Base-by-base conservation (phyloP, 2,888 invertebrate species). In the Hydriomena furcata region DNA sequence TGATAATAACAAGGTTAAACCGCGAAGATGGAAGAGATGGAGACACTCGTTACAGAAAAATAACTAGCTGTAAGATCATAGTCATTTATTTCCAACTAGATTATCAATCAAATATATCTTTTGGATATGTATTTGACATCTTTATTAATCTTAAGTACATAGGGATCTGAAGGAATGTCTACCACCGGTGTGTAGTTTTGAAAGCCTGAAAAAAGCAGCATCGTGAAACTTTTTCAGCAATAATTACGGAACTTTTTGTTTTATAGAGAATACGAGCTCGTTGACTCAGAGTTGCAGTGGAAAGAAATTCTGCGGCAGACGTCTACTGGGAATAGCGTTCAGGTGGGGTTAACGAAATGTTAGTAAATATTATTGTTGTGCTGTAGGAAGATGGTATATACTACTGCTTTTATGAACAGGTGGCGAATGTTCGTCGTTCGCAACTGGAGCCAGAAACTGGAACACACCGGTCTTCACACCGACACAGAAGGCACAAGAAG, bases 271-370 rank as follows among this genome's bases (percentile, higher is more conserved):
- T 91, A 91, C 60, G 96, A 96, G 81, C 91, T 97, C 67, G 94
- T 97, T 35, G 97, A 97, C 76, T 97, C 97, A 5, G 96, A 95
- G 65, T 93, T 94, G 42, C 97, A 97, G 79, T 97, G 97, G 97
- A 94, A 94, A 64, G 96, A 97, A 85, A 95, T 96, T 32, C 94
- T 97, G 77, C 93, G 94, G 67, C 94, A 95, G 66, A 94, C 94
- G 30, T 91, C 91, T 55, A 86, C 79, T 38, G 86, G 86, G 40
- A 86, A 83, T 51, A 86, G 86, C 31, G 92, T 91, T 59, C 91
- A 90, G 76, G 89, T 90, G 66, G 70, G 75, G 23, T 11, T 21
- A n/a, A n/a, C n/a, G n/a, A n/a, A n/a, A 20, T 5, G 12, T 23
- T 11, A 36, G 20, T 7, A 13, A 5, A 6, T 24, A 7, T 31